Evolutionary conservation across 2,113 vertebrate genomes (phyloP).

Genomic region (Dromiciops gliroides): DNA sequence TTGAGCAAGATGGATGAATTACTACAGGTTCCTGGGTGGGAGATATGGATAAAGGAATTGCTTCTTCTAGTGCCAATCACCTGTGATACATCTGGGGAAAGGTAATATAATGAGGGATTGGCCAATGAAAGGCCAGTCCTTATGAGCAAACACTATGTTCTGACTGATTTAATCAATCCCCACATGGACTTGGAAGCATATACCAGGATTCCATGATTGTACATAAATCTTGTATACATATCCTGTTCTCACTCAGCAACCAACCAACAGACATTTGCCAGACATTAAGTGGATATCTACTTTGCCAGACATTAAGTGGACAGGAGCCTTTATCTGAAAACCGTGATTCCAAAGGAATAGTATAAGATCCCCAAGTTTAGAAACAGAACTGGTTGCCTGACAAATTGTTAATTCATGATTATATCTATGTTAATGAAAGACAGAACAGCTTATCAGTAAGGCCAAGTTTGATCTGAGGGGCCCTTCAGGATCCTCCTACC

Average conservation of each 20-base stretch:
- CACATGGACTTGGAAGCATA: not conserved
- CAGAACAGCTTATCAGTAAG: not conserved
- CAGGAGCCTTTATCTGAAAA: slow-evolving; percentile 50
- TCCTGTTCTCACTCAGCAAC: not conserved
- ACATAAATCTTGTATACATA: not conserved
- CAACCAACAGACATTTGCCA: not conserved
- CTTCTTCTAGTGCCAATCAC: not conserved
- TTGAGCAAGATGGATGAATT: not conserved
- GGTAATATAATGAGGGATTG: not conserved
- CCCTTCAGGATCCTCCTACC: slow-evolving; percentile 18
- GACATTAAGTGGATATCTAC: not conserved
- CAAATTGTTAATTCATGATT: not conserved
- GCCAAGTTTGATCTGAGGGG: slow-evolving; percentile 10
- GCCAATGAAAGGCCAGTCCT: not conserved
- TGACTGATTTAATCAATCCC: not conserved
- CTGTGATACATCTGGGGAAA: not conserved
- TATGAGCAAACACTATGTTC: not conserved
- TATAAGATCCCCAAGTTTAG: slow-evolving; percentile 50
- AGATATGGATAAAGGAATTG: not conserved
- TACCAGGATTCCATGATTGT: not conserved
- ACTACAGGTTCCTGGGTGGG: not conserved
- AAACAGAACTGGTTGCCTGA: slow-evolving; percentile 23
- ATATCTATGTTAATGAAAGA: slow-evolving; percentile 28
- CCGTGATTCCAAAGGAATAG: slow-evolving; percentile 49
- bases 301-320: not conserved